Base-by-base conservation (phyloP, 2,113 vertebrate genomes). In the Anhinga anhinga region DNA sequence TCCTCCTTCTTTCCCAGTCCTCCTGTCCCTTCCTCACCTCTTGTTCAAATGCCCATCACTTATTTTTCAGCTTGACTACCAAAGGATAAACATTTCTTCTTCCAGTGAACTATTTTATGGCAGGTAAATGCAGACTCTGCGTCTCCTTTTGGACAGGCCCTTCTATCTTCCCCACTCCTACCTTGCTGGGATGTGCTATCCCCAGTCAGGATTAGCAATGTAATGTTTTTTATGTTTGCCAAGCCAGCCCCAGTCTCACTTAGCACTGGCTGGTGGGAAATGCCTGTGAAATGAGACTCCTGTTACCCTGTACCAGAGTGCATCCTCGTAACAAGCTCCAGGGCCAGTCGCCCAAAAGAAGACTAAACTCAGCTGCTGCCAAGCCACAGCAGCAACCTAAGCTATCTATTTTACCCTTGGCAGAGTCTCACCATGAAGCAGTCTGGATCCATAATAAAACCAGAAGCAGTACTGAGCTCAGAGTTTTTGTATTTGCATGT, bases 351-450 rank as follows among this genome's bases (percentile, higher is more conserved):
- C 36, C 58, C 44, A 70, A 80, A 26, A 58, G 83, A 92, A 86
- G 22, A 53, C 25, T 83, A 16, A 95, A 36, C 8, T 73, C 23
- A 16, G 53, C 42, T 66, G 50, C 81, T 93, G 72, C 72, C 89
- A 89, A 93, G 61, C 77, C 92, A 73, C 86, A 95, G 87, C 81
- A 95, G 77, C 69, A 84, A 29, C 23, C 42, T 66, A 29, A 89
- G 10, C 25, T 71, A 58, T 45, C 40, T 36, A 38, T 93, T 93
- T 95, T 82, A 78, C 56, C 77, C 77, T 93, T 88, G 79, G 70
- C 59, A 66, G 17, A 61, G 45, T 38, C 90, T 70, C 94, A 84
- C 50, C 73, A 63, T 29, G 72, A 71, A 74, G 59, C 55, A 56
- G 52, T 44, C 55, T 72, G 44, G 61, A 80, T 92, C 70, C 53